These are phyloP conservation scores for Hyperoplus immaculatus DNA, from an alignment of 2,797 vertebrate species.

Conservation along the genomic window DNA sequence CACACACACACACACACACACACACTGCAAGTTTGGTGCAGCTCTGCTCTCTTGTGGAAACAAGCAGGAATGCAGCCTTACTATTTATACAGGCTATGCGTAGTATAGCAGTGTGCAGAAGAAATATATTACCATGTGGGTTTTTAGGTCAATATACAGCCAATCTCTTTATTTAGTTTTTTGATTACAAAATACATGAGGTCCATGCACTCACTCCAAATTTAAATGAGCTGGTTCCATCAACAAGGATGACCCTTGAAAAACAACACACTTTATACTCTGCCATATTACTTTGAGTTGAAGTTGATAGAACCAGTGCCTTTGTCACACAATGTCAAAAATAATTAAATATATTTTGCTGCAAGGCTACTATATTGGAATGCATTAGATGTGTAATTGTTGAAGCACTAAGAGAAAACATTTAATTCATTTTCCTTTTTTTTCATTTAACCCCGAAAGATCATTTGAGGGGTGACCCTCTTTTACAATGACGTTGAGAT, in stretches of 20 bases:
- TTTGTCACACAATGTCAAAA: background rate
- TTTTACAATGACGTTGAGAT: too few relatives aligned
- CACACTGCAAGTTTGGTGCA: constrained; percentile 15
- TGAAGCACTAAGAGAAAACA: background rate
- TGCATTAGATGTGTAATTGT: background rate
- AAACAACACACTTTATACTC: background rate
- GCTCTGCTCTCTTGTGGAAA: constrained; percentile 64
- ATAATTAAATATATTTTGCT: background rate
- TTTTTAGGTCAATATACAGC: background rate
- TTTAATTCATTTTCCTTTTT: background rate
- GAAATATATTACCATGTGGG: too few relatives aligned
- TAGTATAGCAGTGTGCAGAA: too few relatives aligned
- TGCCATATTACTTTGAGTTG: background rate
- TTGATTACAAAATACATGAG: background rate
- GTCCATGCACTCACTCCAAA: background rate
- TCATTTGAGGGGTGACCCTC: too few relatives aligned
- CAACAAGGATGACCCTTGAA: background rate
- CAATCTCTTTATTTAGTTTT: constrained; percentile 4
- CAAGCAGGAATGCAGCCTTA: background rate
- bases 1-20: too few relatives aligned
- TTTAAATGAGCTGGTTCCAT: background rate
- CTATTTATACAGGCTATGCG: too few relatives aligned
- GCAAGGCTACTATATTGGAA: background rate
- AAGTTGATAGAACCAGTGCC: background rate
- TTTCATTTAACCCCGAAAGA: background rate